phyloP scores from a whole-genome alignment of 1,140 invertebrate genomes.

The Drosophila insularis region DNA sequence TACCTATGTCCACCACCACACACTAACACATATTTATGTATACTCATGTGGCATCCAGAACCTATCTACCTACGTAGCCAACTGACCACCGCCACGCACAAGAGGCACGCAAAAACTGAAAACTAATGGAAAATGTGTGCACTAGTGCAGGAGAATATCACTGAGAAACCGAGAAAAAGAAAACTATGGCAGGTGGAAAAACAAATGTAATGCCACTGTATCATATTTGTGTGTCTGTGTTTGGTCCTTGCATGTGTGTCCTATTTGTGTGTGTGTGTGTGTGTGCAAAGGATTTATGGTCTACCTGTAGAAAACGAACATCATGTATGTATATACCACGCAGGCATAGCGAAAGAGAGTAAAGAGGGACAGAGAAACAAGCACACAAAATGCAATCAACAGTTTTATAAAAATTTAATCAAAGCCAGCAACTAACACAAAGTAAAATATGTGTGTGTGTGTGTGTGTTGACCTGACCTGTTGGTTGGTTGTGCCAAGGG shows the following conservation, averaged over 20 bases:
- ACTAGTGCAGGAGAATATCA: slow-evolving; percentile 21
- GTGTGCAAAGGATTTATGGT: slow-evolving; percentile 43
- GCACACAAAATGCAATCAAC: slow-evolving; percentile 45
- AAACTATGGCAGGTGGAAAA: slow-evolving; percentile 29
- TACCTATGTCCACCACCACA: background rate
- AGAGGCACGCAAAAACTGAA: slow-evolving; percentile 26
- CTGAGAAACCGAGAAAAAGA: background rate
- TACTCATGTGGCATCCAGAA: background rate
- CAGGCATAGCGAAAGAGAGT: slow-evolving; percentile 7
- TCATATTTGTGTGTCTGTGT: slow-evolving; percentile 9
- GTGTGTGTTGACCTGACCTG: slow-evolving; percentile 30
- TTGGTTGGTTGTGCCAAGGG: slow-evolving; percentile 35
- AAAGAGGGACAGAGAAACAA: background rate
- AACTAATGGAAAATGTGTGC: slow-evolving; percentile 46
- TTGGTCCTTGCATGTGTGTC: background rate
- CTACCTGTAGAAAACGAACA: slow-evolving; percentile 4
- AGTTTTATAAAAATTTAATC: slow-evolving; percentile 59
- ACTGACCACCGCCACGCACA: slow-evolving; percentile 1
- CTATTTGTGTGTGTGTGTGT: background rate
- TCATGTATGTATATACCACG: background rate
- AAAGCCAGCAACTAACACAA: slow-evolving; percentile 22
- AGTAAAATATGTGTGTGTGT: slow-evolving; percentile 23
- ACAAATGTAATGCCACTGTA: slow-evolving; percentile 36
- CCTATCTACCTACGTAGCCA: background rate
- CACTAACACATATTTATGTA: background rate